Evolutionary conservation across 2,113 vertebrate species (phyloP).

Genomic region (Stictonetta naevosa): DNA sequence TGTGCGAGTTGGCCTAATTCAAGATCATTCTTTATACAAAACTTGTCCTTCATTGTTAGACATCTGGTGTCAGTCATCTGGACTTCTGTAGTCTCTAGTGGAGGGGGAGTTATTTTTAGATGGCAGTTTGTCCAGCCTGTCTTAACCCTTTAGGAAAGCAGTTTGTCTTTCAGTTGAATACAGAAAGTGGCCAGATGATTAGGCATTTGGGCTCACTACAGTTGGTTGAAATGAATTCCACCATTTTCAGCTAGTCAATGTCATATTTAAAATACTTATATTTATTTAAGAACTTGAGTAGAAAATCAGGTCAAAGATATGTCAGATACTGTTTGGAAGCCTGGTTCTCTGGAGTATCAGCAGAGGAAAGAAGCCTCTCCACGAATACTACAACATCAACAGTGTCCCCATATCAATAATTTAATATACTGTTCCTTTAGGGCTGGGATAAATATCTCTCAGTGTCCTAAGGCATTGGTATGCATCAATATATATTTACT

Average conservation of each 20-base stretch:
- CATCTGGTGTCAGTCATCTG: background rate
- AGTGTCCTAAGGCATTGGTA: background rate
- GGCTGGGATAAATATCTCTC: background rate
- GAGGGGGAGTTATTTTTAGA: constrained; percentile 35
- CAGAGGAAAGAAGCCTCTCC: background rate
- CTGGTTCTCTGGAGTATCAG: background rate
- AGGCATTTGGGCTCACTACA: background rate
- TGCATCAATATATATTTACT: background rate
- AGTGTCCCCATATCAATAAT: background rate
- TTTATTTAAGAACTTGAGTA: background rate
- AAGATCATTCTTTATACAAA: constrained; percentile 23
- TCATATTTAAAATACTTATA: background rate
- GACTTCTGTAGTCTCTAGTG: constrained; percentile 1
- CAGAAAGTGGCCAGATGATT: background rate
- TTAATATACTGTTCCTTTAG: background rate
- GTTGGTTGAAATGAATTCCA: background rate
- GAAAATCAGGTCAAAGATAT: background rate
- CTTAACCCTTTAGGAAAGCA: constrained; percentile 54
- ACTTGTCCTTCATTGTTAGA: background rate
- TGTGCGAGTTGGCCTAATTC: background rate
- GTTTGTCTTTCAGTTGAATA: background rate
- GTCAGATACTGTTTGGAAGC: background rate
- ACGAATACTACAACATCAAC: background rate
- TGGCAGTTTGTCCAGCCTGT: constrained; percentile 20
- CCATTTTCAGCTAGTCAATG: background rate